phyloP scores from a whole-genome alignment of 2,888 invertebrate genomes.

The Drosophila crucigera region DNA sequence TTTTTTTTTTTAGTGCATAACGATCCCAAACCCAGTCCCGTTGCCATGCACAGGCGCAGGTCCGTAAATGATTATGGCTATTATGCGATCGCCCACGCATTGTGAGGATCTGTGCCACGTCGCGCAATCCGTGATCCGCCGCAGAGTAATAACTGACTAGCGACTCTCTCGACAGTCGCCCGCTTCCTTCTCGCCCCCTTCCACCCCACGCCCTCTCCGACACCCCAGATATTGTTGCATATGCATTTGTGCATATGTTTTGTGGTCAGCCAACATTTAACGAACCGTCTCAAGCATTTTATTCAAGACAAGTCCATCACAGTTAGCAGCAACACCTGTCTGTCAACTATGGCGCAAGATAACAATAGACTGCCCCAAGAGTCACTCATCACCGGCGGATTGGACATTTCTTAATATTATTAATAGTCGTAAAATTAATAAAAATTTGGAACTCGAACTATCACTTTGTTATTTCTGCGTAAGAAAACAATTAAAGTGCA shows the following conservation, averaged over 20 bases:
- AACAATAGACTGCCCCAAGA: neutral
- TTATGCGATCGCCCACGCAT: constrained; percentile 58
- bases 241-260: constrained; percentile 6
- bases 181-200: neutral
- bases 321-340: constrained; percentile 26
- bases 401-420: neutral
- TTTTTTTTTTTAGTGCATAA: constrained; percentile 10
- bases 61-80: constrained; percentile 57
- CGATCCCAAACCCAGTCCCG: constrained; percentile 8
- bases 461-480: neutral
- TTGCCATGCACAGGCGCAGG: constrained; percentile 39
- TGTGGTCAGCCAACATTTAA: constrained; percentile 18
- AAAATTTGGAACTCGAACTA: neutral
- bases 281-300: constrained; percentile 11
- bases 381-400: neutral
- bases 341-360: constrained; percentile 15
- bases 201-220: neutral
- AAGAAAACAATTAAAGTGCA: neutral
- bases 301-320: constrained; percentile 22
- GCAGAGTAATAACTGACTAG: constrained; percentile 27
- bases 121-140: constrained; percentile 31
- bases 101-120: constrained; percentile 49
- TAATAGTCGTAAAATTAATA: neutral
- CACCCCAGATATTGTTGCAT: neutral
- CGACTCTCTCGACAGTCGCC: constrained; percentile 7